Base-by-base conservation (phyloP, 2,888 invertebrate genomes). In the Sarcophaga rosellei region DNA sequence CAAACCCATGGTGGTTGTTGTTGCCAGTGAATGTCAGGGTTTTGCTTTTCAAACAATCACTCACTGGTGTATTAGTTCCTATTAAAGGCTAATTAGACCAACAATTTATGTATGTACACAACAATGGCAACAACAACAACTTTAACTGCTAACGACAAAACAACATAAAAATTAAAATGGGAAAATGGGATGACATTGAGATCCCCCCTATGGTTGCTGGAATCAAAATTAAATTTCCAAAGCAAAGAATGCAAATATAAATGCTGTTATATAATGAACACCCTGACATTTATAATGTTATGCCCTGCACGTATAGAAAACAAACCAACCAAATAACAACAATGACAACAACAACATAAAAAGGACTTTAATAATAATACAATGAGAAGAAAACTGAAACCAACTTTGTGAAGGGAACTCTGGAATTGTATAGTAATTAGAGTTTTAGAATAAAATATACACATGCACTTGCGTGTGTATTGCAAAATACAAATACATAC, bases 81-180 rank as follows among this genome's bases (percentile, higher is more conserved):
- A 79, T 75, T 84, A 84, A 69, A 69, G 69, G 74, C 74, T 84
- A 84, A 84, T 84, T 84, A 79, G 69, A 69, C 15, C 15, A 44
- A 44, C 69, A 84, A 75, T 65, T 63, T 61, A 17, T 25, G 59
- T 61, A 17, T 25, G 59, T 47, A 72, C 23, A 17, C 62, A 77
- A 68, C 23, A 35, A 35, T 35, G 10, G 15, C 11, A 35, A 20
- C 66, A 66, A 66, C 65, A n/a, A 8, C 44, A 66, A 53, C 53
- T 53, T 12, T 17, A 53, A 53, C 53, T 59, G 44, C 11, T 61
- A 25, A 68, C n/a, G 21, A 68, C n/a, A 68, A 45, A n/a, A 17
- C n/a, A 69, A 21, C 12, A 23, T 8, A 62, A 57, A 62, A 44
- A 17, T 53, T 15, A 53, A 53, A 53, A 15, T 12, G 53, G 53